Percentiles rank a stretch among this genome's conserved stretches.
Conservation (phyloP, 2,113 vertebrate genomes). For the Triplophysa tibetana region DNA sequence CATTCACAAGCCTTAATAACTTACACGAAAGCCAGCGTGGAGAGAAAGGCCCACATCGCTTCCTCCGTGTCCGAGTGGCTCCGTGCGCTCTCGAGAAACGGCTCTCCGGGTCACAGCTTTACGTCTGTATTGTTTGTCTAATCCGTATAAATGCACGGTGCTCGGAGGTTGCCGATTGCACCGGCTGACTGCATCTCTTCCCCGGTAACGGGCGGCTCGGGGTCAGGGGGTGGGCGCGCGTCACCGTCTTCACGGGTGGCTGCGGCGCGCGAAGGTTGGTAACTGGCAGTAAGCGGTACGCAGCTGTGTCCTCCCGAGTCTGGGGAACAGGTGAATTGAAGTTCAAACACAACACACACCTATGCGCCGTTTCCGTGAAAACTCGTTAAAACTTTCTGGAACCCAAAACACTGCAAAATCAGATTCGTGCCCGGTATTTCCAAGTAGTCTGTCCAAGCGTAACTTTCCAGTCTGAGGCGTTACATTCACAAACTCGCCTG, state of each 20-base stretch:
- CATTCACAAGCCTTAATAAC: constrained; percentile 57
- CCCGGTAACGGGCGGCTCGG: constrained; percentile 45
- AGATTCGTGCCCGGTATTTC: neutral
- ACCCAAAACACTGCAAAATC: neutral
- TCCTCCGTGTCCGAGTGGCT: constrained; percentile 77
- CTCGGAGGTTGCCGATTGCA: constrained; percentile 70
- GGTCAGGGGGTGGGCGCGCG: constrained; percentile 49
- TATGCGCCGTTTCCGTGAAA: constrained; percentile 33
- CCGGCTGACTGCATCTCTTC: constrained; percentile 68
- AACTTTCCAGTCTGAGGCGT: constrained; percentile 14
- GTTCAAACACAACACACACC: constrained; percentile 60
- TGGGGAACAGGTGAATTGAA: constrained; percentile 77
- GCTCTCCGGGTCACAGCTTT: constrained; percentile 47
- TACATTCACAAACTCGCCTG: neutral
- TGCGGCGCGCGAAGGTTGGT: constrained; percentile 53
- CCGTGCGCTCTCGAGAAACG: constrained; percentile 65
- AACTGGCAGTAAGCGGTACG: constrained; percentile 53
- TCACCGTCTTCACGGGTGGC: constrained; percentile 40
- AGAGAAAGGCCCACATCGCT: constrained; percentile 80
- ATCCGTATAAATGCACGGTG: constrained; percentile 66
- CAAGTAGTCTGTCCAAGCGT: neutral
- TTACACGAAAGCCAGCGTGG: constrained; percentile 82
- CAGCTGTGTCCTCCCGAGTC: constrained; percentile 62
- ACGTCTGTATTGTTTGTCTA: constrained; percentile 60
- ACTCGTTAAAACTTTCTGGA: constrained; percentile 41